These are phyloP conservation scores for Lophius piscatorius DNA, from an alignment of 2,113 vertebrate species.

Conservation along the genomic window DNA sequence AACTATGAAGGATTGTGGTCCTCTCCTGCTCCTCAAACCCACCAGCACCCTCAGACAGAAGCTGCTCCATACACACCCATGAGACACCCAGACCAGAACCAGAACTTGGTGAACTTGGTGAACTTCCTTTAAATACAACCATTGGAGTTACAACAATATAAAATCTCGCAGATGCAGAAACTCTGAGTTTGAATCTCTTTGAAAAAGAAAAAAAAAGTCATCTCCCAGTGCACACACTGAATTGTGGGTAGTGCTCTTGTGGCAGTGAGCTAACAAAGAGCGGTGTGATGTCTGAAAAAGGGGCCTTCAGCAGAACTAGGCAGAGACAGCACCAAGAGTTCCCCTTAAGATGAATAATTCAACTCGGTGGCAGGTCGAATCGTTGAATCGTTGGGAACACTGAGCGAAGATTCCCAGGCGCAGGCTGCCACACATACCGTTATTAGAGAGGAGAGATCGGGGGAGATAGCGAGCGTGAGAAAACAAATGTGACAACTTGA, in stretches of 20 bases:
- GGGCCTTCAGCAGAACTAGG: no score
- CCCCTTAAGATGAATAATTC: slow-evolving; percentile 35
- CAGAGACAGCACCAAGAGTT: slow-evolving; percentile 19
- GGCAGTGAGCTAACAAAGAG: slow-evolving; percentile 2
- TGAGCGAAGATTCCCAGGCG: slow-evolving; percentile 9
- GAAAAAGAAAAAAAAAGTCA: neutral
- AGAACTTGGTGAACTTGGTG: no score
- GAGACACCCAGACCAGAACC: no score
- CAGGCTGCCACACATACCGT: slow-evolving; percentile 30
- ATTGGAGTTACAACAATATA: neutral
- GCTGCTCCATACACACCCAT: no score
- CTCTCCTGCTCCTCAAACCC: no score
- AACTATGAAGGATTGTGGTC: no score
- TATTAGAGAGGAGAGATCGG: slow-evolving; percentile 16
- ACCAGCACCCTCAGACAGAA: no score
- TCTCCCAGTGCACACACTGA: neutral
- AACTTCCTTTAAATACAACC: neutral
- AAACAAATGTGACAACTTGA: slow-evolving; percentile 27
- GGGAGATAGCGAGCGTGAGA: slow-evolving; percentile 17
- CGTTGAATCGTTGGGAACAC: slow-evolving; percentile 14
- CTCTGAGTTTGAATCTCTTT: neutral
- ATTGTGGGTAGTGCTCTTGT: neutral
- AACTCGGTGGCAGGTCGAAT: slow-evolving; percentile 41
- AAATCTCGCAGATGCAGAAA: neutral
- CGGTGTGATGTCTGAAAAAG: slow-evolving; percentile 6